These are phyloP conservation scores for Drosophila eugracilis DNA, from an alignment of 1,140 invertebrate genomes.

Conservation along the genomic window DNA sequence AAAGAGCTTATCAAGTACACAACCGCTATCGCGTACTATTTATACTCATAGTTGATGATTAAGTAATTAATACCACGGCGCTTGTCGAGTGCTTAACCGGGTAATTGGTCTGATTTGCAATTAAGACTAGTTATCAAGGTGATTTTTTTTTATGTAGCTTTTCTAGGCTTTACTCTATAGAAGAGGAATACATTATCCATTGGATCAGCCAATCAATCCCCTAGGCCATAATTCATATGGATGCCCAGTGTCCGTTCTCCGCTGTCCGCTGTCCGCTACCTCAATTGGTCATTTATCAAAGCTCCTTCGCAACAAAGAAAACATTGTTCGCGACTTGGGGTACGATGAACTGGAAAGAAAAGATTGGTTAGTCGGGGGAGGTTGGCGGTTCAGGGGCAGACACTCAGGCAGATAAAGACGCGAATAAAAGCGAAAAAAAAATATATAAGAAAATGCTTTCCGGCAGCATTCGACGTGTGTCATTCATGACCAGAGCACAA, in stretches of 20 bases:
- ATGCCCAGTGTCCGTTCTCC: conserved; percentile 16
- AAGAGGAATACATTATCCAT: conserved; percentile 11
- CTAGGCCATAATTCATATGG: conserved; percentile 34
- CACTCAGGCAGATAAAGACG: conserved; percentile 37
- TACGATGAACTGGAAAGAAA: conserved; percentile 34
- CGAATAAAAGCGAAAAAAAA: conserved; percentile 33
- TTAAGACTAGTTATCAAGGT: conserved; percentile 24
- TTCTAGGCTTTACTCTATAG: background rate
- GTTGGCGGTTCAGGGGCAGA: conserved; percentile 7
- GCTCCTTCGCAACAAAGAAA: conserved; percentile 39
- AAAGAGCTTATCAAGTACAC: conserved; percentile 41
- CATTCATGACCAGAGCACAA: conserved; percentile 42
- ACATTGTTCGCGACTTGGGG: conserved; percentile 37
- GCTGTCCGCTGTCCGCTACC: conserved; percentile 25
- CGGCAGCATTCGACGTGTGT: conserved; percentile 62
- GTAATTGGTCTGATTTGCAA: conserved; percentile 48
- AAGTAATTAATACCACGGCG: conserved; percentile 47
- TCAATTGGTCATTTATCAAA: conserved; percentile 52
- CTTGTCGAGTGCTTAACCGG: conserved; percentile 27
- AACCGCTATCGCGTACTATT: conserved; percentile 25
- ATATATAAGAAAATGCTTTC: conserved; percentile 55
- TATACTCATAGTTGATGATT: conserved; percentile 36
- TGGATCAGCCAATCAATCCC: conserved; percentile 18
- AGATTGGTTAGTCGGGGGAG: background rate
- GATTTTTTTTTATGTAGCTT: background rate